Evolutionary conservation across 1,140 invertebrate genomes (phyloP).

Genomic region (Episyrphus balteatus): DNA sequence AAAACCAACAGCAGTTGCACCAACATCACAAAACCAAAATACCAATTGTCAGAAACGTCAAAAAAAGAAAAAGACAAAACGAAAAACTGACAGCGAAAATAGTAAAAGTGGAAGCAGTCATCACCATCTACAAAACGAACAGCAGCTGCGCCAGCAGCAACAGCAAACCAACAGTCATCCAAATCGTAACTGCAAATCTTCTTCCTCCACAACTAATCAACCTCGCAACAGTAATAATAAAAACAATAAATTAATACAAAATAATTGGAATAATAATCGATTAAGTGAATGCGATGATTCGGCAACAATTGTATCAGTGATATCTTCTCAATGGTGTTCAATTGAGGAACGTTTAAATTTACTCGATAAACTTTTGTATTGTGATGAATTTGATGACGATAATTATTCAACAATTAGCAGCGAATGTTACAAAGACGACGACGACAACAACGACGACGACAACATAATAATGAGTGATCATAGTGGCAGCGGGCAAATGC

Average conservation of each 20-base stretch:
- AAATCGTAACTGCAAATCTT: neutral
- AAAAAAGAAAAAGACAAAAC: too few species aligned
- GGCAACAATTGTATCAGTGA: constrained; percentile 15
- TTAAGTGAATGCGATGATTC: neutral
- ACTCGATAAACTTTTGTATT: constrained; percentile 26
- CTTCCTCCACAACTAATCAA: constrained; percentile 1
- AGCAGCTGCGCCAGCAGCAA: constrained; percentile 1
- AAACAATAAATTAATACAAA: too few species aligned
- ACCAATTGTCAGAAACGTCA: too few species aligned
- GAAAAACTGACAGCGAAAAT: too few species aligned
- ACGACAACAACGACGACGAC: constrained; percentile 1
- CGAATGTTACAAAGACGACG: constrained; percentile 16
- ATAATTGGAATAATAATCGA: too few species aligned
- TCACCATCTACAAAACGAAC: too few species aligned
- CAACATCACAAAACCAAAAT: too few species aligned
- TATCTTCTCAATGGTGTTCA: constrained; percentile 29
- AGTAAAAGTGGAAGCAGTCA: too few species aligned
- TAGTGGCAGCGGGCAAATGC: constrained; percentile 7
- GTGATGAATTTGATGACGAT: neutral
- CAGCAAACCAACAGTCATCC: constrained; percentile 9
- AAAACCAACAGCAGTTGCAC: neutral
- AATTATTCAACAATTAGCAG: too few species aligned
- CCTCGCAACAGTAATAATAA: constrained; percentile 1
- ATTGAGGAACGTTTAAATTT: constrained; percentile 30
- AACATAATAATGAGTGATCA: neutral